Conservation (phyloP, 92 coral and sea anemone genomes). For the Palythoa grandis region DNA sequence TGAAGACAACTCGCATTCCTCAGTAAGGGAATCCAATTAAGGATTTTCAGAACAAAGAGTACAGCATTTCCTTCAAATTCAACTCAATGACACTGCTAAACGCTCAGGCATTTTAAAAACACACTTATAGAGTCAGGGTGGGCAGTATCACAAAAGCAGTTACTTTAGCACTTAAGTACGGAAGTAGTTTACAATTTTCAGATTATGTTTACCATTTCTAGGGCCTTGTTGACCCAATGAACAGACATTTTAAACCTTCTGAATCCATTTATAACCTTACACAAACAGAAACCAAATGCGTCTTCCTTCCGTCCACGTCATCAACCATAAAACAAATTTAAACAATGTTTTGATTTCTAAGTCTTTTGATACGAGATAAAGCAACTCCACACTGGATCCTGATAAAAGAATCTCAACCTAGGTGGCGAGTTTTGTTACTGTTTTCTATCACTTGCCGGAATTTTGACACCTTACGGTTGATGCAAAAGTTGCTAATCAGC, state of each 20-base stretch:
- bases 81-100: constrained; percentile 33
- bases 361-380: constrained; percentile 11
- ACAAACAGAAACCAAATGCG: constrained; percentile 31
- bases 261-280: constrained; percentile 19
- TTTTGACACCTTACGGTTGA: constrained; percentile 1
- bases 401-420: constrained; percentile 7
- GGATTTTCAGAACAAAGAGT: not conserved
- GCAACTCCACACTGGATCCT: constrained; percentile 16
- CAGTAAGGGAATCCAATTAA: not conserved
- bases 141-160: not conserved
- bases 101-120: not conserved
- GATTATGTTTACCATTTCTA: constrained; percentile 29
- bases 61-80: not conserved
- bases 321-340: constrained; percentile 29
- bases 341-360: constrained; percentile 31
- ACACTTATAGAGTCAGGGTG: constrained; percentile 9
- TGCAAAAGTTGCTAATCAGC: not conserved
- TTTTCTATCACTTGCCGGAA: not conserved
- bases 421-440: constrained; percentile 11
- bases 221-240: constrained; percentile 19
- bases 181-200: constrained; percentile 12
- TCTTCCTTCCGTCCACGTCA: constrained; percentile 10
- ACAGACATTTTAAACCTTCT: constrained; percentile 12
- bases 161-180: not conserved
- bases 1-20: not conserved